Evolutionary conservation across 2,888 invertebrate genomes (phyloP).

Genomic region (Brachyptera risi): DNA sequence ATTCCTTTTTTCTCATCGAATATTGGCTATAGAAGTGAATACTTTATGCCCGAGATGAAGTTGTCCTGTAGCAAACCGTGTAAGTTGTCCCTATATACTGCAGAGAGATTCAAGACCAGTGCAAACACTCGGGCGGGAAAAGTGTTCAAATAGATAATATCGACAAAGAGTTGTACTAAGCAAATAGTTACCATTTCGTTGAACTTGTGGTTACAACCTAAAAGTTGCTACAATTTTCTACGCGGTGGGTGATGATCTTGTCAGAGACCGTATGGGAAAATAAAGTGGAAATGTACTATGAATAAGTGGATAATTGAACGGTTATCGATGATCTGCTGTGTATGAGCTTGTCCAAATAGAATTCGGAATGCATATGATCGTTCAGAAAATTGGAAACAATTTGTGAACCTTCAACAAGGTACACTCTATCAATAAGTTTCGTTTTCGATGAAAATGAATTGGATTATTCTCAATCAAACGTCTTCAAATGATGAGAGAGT

Average conservation of each 20-base stretch:
- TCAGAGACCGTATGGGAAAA: background rate
- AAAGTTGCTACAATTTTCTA: background rate
- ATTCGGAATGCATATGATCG: too few relatives aligned
- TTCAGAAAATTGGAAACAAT: too few relatives aligned
- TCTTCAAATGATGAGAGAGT: too few relatives aligned
- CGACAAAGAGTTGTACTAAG: background rate
- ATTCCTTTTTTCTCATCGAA: constrained; percentile 3
- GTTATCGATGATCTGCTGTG: too few relatives aligned
- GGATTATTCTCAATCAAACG: too few relatives aligned
- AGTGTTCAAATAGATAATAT: constrained; percentile 14
- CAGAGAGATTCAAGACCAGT: background rate
- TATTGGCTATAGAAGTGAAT: constrained; percentile 15
- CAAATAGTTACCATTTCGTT: background rate
- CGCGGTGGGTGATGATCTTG: background rate
- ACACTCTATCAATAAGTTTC: too few relatives aligned
- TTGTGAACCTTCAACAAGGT: too few relatives aligned
- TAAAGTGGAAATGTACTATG: background rate
- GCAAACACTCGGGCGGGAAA: constrained; percentile 16
- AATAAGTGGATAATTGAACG: too few relatives aligned
- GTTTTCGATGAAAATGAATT: too few relatives aligned
- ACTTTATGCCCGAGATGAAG: too few relatives aligned
- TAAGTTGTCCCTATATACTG: background rate
- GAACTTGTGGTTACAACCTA: background rate
- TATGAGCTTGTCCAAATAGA: too few relatives aligned
- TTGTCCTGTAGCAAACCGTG: constrained; percentile 12